Evolutionary conservation across 2,888 invertebrate genomes (phyloP), one percentile per base, ranked within the genome.

Genomic region (Hydrotaea diabolus): DNA sequence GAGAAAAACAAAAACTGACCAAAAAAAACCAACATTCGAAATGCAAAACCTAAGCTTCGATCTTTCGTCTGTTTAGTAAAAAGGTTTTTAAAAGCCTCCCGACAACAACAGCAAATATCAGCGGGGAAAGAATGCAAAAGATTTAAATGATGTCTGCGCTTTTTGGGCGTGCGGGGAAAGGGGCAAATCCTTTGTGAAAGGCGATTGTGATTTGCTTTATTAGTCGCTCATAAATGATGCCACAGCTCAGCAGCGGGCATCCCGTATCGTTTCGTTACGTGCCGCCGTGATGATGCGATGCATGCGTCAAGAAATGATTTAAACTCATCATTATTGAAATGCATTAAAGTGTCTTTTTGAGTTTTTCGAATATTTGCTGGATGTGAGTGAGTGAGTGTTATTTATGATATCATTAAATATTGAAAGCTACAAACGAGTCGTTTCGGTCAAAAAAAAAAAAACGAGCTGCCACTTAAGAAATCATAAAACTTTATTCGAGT

Each of bases 271-370:
- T 39, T n/a, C 31, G 75, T 36, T 19, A 62, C 15, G 59, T 49
- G 15, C 49, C 49, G n/a, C 13, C 39, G 39, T 49, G 49, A 49
- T 49, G 49, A 9, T 55, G 55, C 9, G 19, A 36, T 59, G 21
- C 31, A 21, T 66, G 81, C 43, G 76, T 85, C 84, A 81, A 85
- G 78, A 81, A 81, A 85, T 85, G 81, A 85, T 85, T 85, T 79
- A 85, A 82, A 76, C 78, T 85, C 84, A 85, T 85, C 79, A 81
- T 85, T 85, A 79, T 79, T 81, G 84, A 81, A 49, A 81, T 84
- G 84, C 77, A 78, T 84, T 84, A 80, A 83, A 77, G 21, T 43
- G 46, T 46, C 43, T 69, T 46, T 7, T 21, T 15, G 23, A 23
- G 15, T 11, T 19, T 46, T 46, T 46, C 21, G 17, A 19, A 64